Base-by-base conservation (phyloP, 2,113 vertebrate species). In the Otis tarda region DNA sequence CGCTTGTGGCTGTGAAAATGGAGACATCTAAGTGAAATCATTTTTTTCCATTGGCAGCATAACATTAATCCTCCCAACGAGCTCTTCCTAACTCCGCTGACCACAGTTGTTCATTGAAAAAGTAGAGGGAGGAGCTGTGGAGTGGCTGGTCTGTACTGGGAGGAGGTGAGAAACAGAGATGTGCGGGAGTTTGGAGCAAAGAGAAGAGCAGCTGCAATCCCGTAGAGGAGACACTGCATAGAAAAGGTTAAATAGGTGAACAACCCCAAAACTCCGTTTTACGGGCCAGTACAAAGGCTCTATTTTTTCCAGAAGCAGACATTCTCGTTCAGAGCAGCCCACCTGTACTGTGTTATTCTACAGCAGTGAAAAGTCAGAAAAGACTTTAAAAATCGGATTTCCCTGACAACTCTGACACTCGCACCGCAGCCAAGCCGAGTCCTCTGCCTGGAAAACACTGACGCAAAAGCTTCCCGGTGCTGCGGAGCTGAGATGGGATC, bases 21-120 rank as follows among this genome's bases (percentile, higher is more conserved):
- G 39, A 70, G 30, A 35, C 23, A 27, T 28, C 41, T 24, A 37
- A 71, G n/a, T 0, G 0, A 83, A 83, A 73, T 9, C 27, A 3
- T 21, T 55, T 35, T 80, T 86, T 55, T 33, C 49, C 17, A 13
- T 22, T 47, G 45, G 35, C 22, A 75, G 10, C 1, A 1, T 24
- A 27, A 79, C 0, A 1, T 37, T 55, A 70, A 59, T n/a, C 35
- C 13, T 83, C 37, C 37, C 21, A 59, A 76, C 0, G 16, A 83
- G 68, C n/a, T 83, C 45, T 76, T 31, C 27, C 31, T 92, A 63
- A 35, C 45, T n/a, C 57, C 61, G 24, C 45, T 76, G 39, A 30
- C 31, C 16, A 10, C 57, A 31, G 43, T 1, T 41, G 19, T 41
- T 80, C 16, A 23, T 3, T 24, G 14, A 22, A 65, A 67, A 67